phyloP scores from a whole-genome alignment of 2,113 vertebrate genomes.

The Burhinus oedicnemus region DNA sequence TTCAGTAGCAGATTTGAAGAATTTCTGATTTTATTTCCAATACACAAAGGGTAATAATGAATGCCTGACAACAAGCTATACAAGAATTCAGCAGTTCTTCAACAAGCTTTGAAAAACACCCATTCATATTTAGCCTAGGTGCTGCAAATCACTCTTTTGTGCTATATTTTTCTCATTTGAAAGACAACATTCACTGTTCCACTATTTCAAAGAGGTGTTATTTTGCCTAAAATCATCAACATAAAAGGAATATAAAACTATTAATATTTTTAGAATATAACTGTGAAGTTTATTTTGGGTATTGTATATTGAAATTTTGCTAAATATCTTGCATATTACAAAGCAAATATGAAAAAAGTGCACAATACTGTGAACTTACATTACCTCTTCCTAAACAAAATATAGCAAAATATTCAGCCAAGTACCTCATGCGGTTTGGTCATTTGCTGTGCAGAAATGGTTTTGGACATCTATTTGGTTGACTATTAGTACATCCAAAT shows the following conservation, averaged over 20 bases:
- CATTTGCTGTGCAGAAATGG: background rate
- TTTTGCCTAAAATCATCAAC: background rate
- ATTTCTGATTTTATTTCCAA: background rate
- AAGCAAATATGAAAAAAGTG: background rate
- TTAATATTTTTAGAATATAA: background rate
- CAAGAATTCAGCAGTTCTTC: background rate
- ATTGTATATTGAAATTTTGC: accelerated
- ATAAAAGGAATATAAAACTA: background rate
- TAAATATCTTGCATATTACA: background rate
- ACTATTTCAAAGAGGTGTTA: background rate
- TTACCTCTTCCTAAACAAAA: background rate
- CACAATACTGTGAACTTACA: background rate
- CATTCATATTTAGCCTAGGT: background rate
- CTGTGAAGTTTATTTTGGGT: background rate
- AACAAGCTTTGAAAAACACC: background rate
- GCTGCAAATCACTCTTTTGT: background rate
- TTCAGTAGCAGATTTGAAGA: background rate
- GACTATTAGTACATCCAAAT: background rate
- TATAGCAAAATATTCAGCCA: background rate
- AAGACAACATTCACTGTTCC: background rate
- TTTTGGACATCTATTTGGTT: background rate
- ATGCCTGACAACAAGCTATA: background rate
- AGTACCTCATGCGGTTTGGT: background rate
- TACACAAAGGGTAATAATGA: background rate
- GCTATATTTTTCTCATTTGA: background rate